phyloP scores from a whole-genome alignment of 2,797 vertebrate genomes.

The Calcarius lapponicus region DNA sequence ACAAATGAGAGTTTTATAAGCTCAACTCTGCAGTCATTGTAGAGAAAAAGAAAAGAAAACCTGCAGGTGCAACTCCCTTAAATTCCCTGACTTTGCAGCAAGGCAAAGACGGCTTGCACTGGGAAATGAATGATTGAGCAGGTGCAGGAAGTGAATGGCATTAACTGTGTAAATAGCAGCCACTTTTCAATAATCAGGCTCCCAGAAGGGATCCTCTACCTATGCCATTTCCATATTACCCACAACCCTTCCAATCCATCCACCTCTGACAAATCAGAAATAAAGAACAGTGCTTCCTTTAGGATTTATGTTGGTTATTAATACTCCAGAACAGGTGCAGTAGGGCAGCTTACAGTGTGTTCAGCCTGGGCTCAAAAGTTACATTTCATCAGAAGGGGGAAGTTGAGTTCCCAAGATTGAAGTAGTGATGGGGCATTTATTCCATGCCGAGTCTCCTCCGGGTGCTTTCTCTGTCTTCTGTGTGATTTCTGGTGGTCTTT shows the following conservation, averaged over 20 bases:
- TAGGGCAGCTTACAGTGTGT: not conserved
- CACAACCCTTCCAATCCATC: not conserved
- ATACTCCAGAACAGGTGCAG: not conserved
- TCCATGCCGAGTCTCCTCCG: not conserved
- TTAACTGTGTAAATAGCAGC: constrained; percentile 67
- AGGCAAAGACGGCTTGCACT: constrained; percentile 12
- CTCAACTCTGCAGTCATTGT: not conserved
- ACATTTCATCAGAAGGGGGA: not conserved
- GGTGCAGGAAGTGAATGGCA: constrained; percentile 48
- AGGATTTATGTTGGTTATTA: constrained; percentile 12
- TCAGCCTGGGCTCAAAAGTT: not conserved
- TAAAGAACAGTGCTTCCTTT: constrained; percentile 2
- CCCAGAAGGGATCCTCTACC: constrained; percentile 33
- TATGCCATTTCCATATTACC: constrained; percentile 21
- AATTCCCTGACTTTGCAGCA: constrained; percentile 23
- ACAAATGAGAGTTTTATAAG: not conserved
- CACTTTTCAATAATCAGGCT: constrained; percentile 49
- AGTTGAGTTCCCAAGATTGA: not conserved
- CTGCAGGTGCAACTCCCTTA: constrained; percentile 39
- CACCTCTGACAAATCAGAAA: not conserved
- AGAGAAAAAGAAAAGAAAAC: not conserved
- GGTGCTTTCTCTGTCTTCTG: too few species aligned
- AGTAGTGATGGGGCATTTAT: not conserved
- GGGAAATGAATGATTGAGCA: constrained; percentile 53
- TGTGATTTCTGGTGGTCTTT: not conserved